Conservation (phyloP, 2,797 vertebrate genomes). For the Oryzias dopingdopingensis region DNA sequence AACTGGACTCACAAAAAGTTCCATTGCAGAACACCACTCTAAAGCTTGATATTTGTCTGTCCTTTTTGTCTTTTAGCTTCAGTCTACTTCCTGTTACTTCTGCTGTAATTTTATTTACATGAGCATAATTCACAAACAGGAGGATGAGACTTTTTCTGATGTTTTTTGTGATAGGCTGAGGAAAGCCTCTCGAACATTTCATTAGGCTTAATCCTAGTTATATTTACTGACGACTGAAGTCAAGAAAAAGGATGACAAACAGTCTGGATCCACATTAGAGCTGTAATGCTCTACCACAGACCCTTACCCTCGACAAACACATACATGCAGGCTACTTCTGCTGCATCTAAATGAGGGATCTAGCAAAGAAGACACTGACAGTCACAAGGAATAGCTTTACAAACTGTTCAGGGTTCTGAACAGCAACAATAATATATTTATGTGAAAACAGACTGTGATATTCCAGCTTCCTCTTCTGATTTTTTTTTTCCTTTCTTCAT, state of each 20-base stretch:
- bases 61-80: no score
- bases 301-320: slow-evolving; percentile 3
- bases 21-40: no score
- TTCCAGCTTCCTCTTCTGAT: not conserved
- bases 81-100: no score
- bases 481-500: not conserved
- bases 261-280: slow-evolving; percentile 19
- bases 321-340: slow-evolving; percentile 23
- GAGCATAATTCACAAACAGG: no score
- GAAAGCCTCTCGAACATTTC: slow-evolving; percentile 9
- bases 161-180: not conserved
- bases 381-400: slow-evolving; percentile 25
- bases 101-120: no score
- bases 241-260: slow-evolving; percentile 18
- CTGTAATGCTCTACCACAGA: slow-evolving; percentile 23
- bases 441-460: not conserved
- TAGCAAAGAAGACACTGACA: slow-evolving; percentile 57
- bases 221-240: slow-evolving; percentile 25
- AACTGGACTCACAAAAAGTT: no score
- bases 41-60: no score
- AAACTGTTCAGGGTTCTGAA: slow-evolving; percentile 16
- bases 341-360: slow-evolving; percentile 44
- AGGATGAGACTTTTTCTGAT: no score
- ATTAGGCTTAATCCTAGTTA: slow-evolving; percentile 15
- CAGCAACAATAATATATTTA: slow-evolving; percentile 1